Evolutionary conservation across 2,797 vertebrate genomes (phyloP).

Genomic region (Sparus aurata): DNA sequence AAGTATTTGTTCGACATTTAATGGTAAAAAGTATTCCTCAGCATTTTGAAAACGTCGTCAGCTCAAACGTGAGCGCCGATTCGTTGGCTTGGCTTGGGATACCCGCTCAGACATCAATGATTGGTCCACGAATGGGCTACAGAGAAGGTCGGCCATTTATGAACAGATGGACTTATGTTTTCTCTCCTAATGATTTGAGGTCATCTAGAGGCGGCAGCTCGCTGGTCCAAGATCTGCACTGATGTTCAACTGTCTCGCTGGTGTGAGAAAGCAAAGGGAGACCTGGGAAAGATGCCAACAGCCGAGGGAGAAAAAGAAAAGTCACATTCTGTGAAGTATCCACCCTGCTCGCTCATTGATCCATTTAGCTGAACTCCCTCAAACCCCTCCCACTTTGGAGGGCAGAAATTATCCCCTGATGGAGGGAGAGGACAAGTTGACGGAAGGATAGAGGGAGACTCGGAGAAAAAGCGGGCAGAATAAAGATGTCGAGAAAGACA

Average conservation of each 20-base stretch:
- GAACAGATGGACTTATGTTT: slow-evolving; percentile 71
- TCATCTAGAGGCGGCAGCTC: slow-evolving; percentile 61
- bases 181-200: slow-evolving; percentile 65
- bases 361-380: slow-evolving; percentile 66
- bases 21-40: neutral
- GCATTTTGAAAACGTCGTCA: slow-evolving; percentile 63
- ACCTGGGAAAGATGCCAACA: slow-evolving; percentile 78
- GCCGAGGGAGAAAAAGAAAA: slow-evolving; percentile 49
- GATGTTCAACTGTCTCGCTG: slow-evolving; percentile 53
- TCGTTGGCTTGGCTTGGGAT: slow-evolving; percentile 67
- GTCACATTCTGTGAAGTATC: slow-evolving; percentile 66
- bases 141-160: slow-evolving; percentile 63
- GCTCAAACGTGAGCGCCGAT: slow-evolving; percentile 44
- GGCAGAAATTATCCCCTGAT: slow-evolving; percentile 62
- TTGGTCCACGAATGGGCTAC: slow-evolving; percentile 55
- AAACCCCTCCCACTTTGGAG: slow-evolving; percentile 62
- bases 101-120: slow-evolving; percentile 55
- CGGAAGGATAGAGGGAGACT: slow-evolving; percentile 51
- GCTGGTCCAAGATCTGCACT: slow-evolving; percentile 44
- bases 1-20: neutral
- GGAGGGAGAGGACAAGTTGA: slow-evolving; percentile 61
- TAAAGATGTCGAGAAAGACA: slow-evolving; percentile 58
- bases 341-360: slow-evolving; percentile 65
- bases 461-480: slow-evolving; percentile 50
- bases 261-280: slow-evolving; percentile 61